Percentiles rank a stretch among this genome's conserved stretches.
Conservation (phyloP, 2,888 invertebrate genomes). For the Microdon myrmicae region DNA sequence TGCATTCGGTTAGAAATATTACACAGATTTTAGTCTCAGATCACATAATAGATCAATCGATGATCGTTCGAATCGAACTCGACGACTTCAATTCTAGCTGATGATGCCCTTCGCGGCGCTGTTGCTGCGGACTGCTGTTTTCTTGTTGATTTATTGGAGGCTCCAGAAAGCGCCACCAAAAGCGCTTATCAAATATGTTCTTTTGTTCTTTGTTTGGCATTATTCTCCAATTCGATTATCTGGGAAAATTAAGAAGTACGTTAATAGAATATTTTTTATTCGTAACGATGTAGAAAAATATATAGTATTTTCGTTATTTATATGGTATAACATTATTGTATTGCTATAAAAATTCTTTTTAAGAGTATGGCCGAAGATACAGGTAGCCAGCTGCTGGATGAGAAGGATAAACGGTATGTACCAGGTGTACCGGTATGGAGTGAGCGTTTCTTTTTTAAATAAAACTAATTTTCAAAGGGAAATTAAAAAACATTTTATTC, state of each 20-base stretch:
- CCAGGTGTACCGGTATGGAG: too few species aligned
- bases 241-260: not conserved
- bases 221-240: constrained; percentile 51
- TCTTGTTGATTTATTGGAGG: constrained; percentile 57
- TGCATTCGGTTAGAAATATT: constrained; percentile 38
- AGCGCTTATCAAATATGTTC: constrained; percentile 53
- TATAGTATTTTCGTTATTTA: too few species aligned
- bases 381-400: too few species aligned
- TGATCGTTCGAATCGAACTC: constrained; percentile 23
- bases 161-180: constrained; percentile 55
- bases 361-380: too few species aligned
- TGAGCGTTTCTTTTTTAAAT: too few species aligned
- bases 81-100: constrained; percentile 32
- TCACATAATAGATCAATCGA: constrained; percentile 47
- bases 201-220: constrained; percentile 53
- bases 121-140: constrained; percentile 13
- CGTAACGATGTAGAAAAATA: too few species aligned
- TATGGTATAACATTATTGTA: too few species aligned
- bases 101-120: constrained; percentile 21
- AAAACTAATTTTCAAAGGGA: too few species aligned
- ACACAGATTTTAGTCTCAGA: constrained; percentile 29
- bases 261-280: too few species aligned
- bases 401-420: too few species aligned
- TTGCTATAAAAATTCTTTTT: too few species aligned
- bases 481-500: too few species aligned